Base-by-base conservation (phyloP, 1,140 invertebrate genomes). In the Camponotus vicinus region DNA sequence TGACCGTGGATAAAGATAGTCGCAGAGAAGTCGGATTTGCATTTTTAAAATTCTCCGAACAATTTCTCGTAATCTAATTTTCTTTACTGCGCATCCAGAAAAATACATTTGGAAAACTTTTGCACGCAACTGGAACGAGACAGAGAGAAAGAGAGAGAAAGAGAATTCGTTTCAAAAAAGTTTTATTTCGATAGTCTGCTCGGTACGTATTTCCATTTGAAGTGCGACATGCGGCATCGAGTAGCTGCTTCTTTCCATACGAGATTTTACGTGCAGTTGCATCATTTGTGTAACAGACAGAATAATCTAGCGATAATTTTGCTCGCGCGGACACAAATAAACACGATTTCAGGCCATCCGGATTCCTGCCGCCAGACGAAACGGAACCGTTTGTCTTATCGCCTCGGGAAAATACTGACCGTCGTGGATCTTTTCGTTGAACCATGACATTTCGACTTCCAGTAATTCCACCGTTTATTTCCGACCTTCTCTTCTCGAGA, bases 371-470 rank as follows among this genome's bases (percentile, higher is more conserved):
- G 61, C 45, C 63, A 42, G 63, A 79, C 45, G n/a, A 7, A 40
- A 69, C 45, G 76, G 59, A 66, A 45, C 63, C 63, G 6, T 66
- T 42, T 42, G 45, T 55, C 37, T 79, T 52, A 45, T 67, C 77
- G 77, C 63, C 32, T 42, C 45, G 63, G n/a, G 32, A 7, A 69
- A 67, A 9, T 37, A 79, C 32, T 69, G 32, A 52, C 59, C 32
- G 32, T 79, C 13, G 76, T 13, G 45, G n/a, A 79, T 69, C 34
- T 79, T 64, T 5, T 15, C 32, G 34, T 37, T 55, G 77, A 67
- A 79, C 77, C 63, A 21, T 69, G 63, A 45, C 77, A 79, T 79
- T 79, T 79, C 45, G 34, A 55, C 61, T 79, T 21, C 13, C 45
- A 67, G 34, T 79, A 79, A 79, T 79, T 67, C n/a, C 45, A 32